These are phyloP conservation scores for Mycteria americana DNA, from an alignment of 2,797 vertebrate genomes.

Conservation along the genomic window DNA sequence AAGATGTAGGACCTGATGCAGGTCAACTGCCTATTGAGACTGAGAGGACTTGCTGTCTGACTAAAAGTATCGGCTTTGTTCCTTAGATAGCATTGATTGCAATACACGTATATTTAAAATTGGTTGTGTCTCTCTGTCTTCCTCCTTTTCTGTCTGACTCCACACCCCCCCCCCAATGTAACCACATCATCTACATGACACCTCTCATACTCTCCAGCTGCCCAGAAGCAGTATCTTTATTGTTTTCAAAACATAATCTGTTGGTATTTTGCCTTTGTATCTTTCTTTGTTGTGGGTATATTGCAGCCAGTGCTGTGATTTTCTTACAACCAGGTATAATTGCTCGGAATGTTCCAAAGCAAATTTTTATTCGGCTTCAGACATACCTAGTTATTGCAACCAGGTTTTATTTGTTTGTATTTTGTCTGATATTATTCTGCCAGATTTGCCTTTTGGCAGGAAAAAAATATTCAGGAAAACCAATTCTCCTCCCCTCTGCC, in stretches of 20 bases:
- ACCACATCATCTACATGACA: neutral
- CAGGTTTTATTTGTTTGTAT: constrained; percentile 27
- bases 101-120: neutral
- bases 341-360: constrained; percentile 7
- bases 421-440: constrained; percentile 28
- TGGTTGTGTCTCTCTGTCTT: neutral
- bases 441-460: neutral
- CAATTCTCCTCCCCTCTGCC: neutral
- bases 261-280: neutral
- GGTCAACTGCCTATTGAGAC: neutral
- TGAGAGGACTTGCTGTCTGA: neutral
- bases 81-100: neutral
- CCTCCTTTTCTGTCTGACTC: neutral
- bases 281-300: constrained; percentile 34
- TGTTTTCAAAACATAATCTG: neutral
- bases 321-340: constrained; percentile 15
- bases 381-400: constrained; percentile 39
- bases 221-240: neutral
- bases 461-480: neutral
- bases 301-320: neutral
- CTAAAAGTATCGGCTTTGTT: neutral
- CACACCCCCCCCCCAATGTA: neutral
- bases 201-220: neutral
- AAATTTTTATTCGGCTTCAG: neutral
- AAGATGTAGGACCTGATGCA: neutral